phyloP scores from a whole-genome alignment of 2,113 vertebrate genomes.

The Numida meleagris region DNA sequence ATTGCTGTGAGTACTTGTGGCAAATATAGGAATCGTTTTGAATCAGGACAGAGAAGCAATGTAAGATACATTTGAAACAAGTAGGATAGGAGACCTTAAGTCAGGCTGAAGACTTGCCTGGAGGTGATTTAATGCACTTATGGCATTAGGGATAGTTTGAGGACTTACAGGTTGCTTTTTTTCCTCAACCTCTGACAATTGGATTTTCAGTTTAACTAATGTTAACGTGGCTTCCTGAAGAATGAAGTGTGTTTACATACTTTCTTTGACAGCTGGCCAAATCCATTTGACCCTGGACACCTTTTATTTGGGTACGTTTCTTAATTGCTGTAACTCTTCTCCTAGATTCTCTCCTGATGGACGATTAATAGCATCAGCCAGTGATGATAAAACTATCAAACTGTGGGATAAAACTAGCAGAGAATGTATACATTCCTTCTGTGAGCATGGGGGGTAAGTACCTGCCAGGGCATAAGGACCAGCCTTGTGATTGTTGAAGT shows the following conservation, averaged over 20 bases:
- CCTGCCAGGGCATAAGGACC: accelerated
- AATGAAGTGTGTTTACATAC: neutral
- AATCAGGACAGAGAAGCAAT: neutral
- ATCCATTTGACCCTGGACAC: accelerated
- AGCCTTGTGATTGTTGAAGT: neutral
- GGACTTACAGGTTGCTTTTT: neutral
- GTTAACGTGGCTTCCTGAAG: neutral
- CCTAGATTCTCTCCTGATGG: conserved; percentile 95
- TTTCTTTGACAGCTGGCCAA: neutral
- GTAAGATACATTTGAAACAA: neutral
- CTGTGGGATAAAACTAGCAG: conserved; percentile 96
- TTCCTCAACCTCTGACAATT: accelerated
- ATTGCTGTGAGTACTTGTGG: neutral
- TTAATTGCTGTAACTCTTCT: neutral
- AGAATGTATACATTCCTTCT: conserved; percentile 94
- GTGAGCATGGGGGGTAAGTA: conserved; percentile 91
- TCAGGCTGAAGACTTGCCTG: neutral
- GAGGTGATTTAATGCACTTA: neutral
- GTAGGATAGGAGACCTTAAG: neutral
- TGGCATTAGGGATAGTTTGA: neutral
- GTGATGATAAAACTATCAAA: conserved; percentile 95
- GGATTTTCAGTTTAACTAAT: neutral
- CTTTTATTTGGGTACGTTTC: neutral
- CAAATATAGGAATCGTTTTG: neutral
- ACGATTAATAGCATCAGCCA: conserved; percentile 90